These are phyloP conservation scores for Petroica traversi DNA, from an alignment of 2,113 vertebrate species.

Conservation along the genomic window DNA sequence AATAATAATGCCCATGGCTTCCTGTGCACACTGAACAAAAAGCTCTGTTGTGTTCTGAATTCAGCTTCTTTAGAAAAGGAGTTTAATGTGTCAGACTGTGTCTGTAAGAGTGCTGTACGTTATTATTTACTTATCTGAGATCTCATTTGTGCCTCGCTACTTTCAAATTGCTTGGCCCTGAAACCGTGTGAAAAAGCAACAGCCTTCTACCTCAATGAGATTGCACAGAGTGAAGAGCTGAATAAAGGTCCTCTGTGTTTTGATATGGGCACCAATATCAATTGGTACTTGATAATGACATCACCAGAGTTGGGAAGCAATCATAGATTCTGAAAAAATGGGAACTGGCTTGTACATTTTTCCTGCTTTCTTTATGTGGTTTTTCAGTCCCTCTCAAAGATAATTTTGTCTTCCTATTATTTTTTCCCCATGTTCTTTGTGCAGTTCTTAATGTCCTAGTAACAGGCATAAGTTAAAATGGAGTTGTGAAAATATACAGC, in stretches of 20 bases:
- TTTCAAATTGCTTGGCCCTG: conserved; percentile 1
- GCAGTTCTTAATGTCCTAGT: background rate
- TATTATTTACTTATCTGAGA: conserved; percentile 19
- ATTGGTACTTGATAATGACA: background rate
- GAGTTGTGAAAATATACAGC: background rate
- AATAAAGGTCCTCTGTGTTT: background rate
- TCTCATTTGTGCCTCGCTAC: background rate
- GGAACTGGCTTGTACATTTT: background rate
- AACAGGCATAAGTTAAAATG: background rate
- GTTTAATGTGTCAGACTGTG: background rate
- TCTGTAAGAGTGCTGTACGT: background rate
- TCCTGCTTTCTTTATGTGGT: background rate
- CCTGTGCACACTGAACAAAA: background rate
- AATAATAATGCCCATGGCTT: background rate
- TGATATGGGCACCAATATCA: background rate
- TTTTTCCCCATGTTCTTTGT: background rate
- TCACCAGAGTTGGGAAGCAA: background rate
- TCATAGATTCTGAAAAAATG: background rate
- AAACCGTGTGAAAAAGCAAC: background rate
- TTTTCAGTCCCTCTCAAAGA: background rate
- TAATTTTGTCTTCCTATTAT: background rate
- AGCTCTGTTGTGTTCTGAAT: background rate
- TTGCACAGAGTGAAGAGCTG: background rate
- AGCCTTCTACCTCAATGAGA: background rate
- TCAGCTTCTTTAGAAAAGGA: background rate